Evolutionary conservation across 2,797 vertebrate genomes (phyloP), one percentile per base, ranked within the genome.

Genomic region (Eutrigla gurnardus): DNA sequence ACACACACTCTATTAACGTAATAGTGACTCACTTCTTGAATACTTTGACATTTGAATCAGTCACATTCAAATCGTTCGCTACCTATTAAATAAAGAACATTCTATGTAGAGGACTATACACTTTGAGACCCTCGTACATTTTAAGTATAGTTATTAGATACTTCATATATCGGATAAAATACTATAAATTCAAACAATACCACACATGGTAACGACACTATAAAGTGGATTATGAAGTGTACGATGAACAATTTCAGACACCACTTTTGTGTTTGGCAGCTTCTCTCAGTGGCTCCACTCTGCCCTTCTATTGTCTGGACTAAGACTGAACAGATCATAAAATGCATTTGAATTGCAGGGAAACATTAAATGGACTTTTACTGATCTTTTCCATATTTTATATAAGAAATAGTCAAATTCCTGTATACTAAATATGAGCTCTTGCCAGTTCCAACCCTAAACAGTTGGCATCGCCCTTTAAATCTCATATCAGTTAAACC

Each of bases 401-500:
- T 70, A 3, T 25, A 3, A 8, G 40, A 55, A 69, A 52, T 36
- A 1, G 18, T 78, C 4, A 64, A 58, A 78, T 73, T 81, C 71
- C 39, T 57, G 40, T 14, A 79, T 46, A 68, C 25, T 61, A 36
- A 63, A 75, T 32, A 52, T 55, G 65, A 37, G 13, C 13, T 58
- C n/a, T n/a, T 62, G 32, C 49, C 80, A 75, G 61, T 54, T 55
- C 49, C 59, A 73, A 39, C 35, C 60, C 73, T 25, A 65, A 69
- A 70, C 76, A 62, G 10, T 83, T 67, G 47, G 80, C 79, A 72
- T 81, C 65, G 3, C 37, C 35, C 36, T 81, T 87, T 86, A 73
- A 82, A 59, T 59, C 81, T 71, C n/a, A 33, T 69, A 81, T 80
- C 62, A 8, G 65, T 89, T 83, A 73, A 78, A 78, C 73, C 79